Conservation (phyloP, 2,113 vertebrate species). For the Mustela lutreola region DNA sequence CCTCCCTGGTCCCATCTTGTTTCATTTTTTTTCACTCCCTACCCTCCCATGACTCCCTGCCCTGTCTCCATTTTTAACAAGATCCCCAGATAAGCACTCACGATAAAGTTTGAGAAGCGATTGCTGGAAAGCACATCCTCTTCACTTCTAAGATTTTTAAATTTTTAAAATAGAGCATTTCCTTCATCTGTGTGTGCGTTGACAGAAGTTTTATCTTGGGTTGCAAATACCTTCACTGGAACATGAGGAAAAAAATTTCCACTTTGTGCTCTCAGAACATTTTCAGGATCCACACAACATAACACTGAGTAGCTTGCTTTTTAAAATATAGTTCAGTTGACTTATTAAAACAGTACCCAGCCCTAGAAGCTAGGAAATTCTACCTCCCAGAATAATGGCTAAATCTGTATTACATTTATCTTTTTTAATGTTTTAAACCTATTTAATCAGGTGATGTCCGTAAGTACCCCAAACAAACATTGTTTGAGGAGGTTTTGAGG, state of each 20-base stretch:
- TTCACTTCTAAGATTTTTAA: neutral
- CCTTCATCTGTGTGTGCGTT: neutral
- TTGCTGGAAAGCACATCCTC: rapidly evolving
- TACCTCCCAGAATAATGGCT: neutral
- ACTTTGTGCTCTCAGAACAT: neutral
- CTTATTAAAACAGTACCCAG: neutral
- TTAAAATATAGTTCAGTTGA: neutral
- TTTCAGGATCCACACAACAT: neutral
- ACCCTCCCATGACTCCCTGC: no score
- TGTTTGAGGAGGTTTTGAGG: neutral
- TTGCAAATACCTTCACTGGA: neutral
- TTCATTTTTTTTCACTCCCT: no score
- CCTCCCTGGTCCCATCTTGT: no score
- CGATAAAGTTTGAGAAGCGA: neutral
- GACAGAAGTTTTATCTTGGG: neutral
- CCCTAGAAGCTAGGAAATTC: neutral
- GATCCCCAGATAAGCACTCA: no score
- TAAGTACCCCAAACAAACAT: neutral
- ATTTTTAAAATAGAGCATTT: neutral
- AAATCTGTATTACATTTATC: neutral
- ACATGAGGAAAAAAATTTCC: neutral
- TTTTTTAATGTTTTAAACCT: neutral
- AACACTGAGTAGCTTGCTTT: neutral
- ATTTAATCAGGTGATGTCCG: neutral
- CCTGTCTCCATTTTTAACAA: neutral